Base-by-base conservation (phyloP, 2,113 vertebrate genomes). In the Nibea albiflora region DNA sequence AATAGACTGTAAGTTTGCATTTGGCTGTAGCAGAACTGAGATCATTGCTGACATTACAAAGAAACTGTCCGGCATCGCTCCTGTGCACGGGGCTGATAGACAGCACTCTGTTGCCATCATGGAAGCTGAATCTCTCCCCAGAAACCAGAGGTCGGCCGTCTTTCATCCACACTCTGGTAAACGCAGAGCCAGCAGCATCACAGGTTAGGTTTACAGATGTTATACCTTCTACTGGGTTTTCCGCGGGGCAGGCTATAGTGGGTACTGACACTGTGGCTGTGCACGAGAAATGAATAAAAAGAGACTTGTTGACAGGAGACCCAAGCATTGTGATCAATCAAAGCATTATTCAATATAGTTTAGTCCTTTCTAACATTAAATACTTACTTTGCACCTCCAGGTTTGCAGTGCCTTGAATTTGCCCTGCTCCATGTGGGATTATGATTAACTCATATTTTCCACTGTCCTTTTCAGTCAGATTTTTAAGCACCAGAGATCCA, bases 381-480 rank as follows among this genome's bases (percentile, higher is more conserved):
- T 28, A 3, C 85, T 80, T 42, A 89, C 85, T 53, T 8, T 20
- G 17, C 14, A 86, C 84, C 8, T 56, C 61, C 58, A 85, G 54
- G 4, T 47, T 61, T 3, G 53, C 72, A 39, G 60, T 19, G 49
- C 82, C 88, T 50, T 77, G 67, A 47, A 80, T 46, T 11, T 65
- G 78, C 31, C 0, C 42, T 3, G 42, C 85, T 26, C 44, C 78
- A 0, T 47, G 0, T 9, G 79, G 72, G 70, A 87, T 71, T 35
- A 87, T 71, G 11, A 82, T 69, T 42, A 85, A 16, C 26, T 85
- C 79, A 28, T 89, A 89, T 49, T 82, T 39, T 50, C 82, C 85
- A 3, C 57, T 80, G 77, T 90, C 88, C 24, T 64, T 53, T 58
- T 76, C 77, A 0, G 73, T 81, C 73, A 90, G 46, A 22, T 90